Conservation (phyloP, 1,140 invertebrate genomes). For the Micrasema longulum region DNA sequence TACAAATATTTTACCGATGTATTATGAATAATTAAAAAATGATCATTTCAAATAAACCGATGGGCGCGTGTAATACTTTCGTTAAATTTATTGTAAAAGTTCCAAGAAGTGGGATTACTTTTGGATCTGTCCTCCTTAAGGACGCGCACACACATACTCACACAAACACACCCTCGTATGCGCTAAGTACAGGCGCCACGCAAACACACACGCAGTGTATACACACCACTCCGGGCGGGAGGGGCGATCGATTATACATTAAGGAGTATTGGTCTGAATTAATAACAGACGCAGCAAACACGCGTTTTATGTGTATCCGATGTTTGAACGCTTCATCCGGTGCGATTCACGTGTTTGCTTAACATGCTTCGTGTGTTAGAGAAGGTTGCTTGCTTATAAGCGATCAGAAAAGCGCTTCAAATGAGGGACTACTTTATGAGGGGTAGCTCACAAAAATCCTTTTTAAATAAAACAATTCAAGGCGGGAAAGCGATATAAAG, state of each 20-base stretch:
- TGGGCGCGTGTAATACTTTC: constrained; percentile 12
- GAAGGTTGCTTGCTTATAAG: constrained; percentile 23
- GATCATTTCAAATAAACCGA: background rate
- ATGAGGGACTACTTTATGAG: constrained; percentile 18
- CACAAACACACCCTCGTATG: background rate
- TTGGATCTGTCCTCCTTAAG: constrained; percentile 29
- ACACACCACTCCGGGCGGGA: constrained; percentile 1
- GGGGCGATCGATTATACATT: constrained; percentile 47
- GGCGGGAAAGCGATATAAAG: background rate
- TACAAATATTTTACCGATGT: no score
- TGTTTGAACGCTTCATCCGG: constrained; percentile 39
- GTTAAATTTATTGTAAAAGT: constrained; percentile 46
- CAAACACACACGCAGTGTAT: background rate
- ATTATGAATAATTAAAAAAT: background rate
- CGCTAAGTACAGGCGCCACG: background rate
- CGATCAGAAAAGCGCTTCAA: constrained; percentile 18
- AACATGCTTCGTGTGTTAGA: constrained; percentile 1
- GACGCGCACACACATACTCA: constrained; percentile 9
- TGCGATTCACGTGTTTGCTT: constrained; percentile 29
- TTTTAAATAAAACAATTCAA: constrained; percentile 33
- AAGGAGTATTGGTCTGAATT: constrained; percentile 45
- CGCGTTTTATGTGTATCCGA: constrained; percentile 43
- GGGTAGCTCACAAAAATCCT: constrained; percentile 19
- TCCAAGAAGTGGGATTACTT: constrained; percentile 37
- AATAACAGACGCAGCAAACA: constrained; percentile 47